phyloP scores from a whole-genome alignment of 2,888 invertebrate genomes.

The Monochamus alternatus region DNA sequence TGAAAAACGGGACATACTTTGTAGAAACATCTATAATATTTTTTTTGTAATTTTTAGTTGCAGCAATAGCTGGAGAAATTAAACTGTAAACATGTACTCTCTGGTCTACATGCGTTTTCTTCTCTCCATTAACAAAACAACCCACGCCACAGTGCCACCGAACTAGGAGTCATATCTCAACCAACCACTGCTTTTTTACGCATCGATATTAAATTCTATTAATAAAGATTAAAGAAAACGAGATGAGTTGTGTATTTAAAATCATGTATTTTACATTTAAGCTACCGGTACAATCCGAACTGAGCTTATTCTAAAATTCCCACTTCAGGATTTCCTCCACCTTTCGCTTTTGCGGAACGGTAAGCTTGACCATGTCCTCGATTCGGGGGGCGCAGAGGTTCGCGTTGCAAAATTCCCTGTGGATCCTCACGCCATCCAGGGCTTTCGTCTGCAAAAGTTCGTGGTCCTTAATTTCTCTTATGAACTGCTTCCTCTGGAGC shows the following conservation, averaged over 20 bases:
- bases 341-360: constrained; percentile 60
- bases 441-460: constrained; percentile 77
- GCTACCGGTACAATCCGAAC: not conserved
- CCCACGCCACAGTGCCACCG: too few species aligned
- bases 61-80: too few species aligned
- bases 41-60: too few species aligned
- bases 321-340: constrained; percentile 62
- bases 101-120: too few species aligned
- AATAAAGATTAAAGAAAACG: not conserved
- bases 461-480: constrained; percentile 76
- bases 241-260: not conserved
- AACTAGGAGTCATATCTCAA: too few species aligned
- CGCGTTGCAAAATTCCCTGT: constrained; percentile 77
- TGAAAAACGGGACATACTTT: too few species aligned
- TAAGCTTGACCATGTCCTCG: constrained; percentile 63
- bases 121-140: too few species aligned
- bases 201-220: too few species aligned
- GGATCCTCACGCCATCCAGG: constrained; percentile 77
- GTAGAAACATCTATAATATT: too few species aligned
- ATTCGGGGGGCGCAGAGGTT: constrained; percentile 69
- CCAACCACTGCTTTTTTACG: too few species aligned
- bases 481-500: constrained; percentile 75
- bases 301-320: not conserved
- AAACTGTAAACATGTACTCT: too few species aligned
- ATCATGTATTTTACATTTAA: not conserved